Conservation (phyloP, 1,140 invertebrate species). For the Drosophila cardini region DNA sequence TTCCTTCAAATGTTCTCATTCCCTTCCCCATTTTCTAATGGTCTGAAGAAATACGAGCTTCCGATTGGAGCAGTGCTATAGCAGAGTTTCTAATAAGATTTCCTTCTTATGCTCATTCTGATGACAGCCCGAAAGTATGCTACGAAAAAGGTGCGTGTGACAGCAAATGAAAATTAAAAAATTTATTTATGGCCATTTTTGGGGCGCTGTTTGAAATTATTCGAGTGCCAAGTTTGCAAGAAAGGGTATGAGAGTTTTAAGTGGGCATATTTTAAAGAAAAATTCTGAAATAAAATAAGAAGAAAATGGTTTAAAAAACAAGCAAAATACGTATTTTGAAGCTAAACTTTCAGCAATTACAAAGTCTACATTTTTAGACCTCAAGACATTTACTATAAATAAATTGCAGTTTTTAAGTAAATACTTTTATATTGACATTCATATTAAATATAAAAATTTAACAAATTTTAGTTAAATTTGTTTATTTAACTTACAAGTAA, state of each 20-base stretch:
- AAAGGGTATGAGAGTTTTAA: neutral
- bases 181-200: conserved; percentile 44
- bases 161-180: conserved; percentile 45
- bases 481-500: conserved; percentile 2
- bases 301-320: neutral
- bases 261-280: neutral
- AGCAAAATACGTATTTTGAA: too few species aligned
- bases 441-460: neutral
- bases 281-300: neutral
- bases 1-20: conserved; percentile 25
- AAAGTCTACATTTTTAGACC: too few species aligned
- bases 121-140: conserved; percentile 43
- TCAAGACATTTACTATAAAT: too few species aligned
- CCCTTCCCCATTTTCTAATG: neutral
- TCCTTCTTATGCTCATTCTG: conserved; percentile 8
- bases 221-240: neutral
- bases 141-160: conserved; percentile 44
- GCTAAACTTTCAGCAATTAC: too few species aligned
- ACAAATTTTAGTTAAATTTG: neutral
- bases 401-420: neutral
- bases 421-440: neutral
- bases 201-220: conserved; percentile 12
- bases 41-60: conserved; percentile 1
- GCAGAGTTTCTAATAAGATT: conserved; percentile 9
- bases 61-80: neutral